These are phyloP conservation scores for Aleiodes sp. DNA, from an alignment of 1,140 invertebrate genomes.

Conservation along the genomic window DNA sequence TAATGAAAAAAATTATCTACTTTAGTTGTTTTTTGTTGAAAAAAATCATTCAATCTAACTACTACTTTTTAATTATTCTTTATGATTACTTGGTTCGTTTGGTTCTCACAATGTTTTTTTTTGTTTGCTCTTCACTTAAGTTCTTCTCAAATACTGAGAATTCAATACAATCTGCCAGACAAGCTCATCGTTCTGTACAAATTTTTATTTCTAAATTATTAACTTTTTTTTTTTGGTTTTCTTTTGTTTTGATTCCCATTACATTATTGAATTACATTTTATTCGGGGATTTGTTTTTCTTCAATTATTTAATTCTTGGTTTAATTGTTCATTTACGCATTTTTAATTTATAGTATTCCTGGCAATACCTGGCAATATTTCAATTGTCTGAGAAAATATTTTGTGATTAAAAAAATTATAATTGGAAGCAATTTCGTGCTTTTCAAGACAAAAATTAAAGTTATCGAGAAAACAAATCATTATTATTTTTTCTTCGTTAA, in stretches of 20 bases:
- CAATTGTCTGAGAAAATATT: not conserved
- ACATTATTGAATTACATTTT: slow-evolving; percentile 7
- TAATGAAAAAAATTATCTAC: not conserved
- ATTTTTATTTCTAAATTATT: not conserved
- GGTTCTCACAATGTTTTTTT: slow-evolving; percentile 9
- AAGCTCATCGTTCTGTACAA: slow-evolving; percentile 21
- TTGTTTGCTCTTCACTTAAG: not conserved
- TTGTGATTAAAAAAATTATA: not conserved
- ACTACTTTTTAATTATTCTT: slow-evolving; percentile 29
- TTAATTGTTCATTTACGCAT: slow-evolving; percentile 1
- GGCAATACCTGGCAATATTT: no score
- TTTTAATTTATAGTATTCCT: not conserved
- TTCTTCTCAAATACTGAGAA: slow-evolving; percentile 12
- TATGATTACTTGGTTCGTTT: slow-evolving; percentile 40
- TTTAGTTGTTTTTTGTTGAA: slow-evolving; percentile 3
- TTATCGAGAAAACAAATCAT: no score
- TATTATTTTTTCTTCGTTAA: no score
- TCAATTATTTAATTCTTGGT: no score
- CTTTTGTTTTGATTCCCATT: slow-evolving; percentile 16
- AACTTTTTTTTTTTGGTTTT: not conserved
- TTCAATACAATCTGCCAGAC: slow-evolving; percentile 21
- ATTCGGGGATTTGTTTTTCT: slow-evolving; percentile 10
- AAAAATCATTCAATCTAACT: slow-evolving; percentile 14
- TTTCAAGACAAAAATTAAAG: no score
- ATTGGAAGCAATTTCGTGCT: slow-evolving; percentile 7